Percentiles rank a stretch among this genome's conserved stretches.
These are phyloP conservation scores for Aphis craccivora DNA, from an alignment of 1,140 invertebrate genomes.

Conservation along the genomic window DNA sequence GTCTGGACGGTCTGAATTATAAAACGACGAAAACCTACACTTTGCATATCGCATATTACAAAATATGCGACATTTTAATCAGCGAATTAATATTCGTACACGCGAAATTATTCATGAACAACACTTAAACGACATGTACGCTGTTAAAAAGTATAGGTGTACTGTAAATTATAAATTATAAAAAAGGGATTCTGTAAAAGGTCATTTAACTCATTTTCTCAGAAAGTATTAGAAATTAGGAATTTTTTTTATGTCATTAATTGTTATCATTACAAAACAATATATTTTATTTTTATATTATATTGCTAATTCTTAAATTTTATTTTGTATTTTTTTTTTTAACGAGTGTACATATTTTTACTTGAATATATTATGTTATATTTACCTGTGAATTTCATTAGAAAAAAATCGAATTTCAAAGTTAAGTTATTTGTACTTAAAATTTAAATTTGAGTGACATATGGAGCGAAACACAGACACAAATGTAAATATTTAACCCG, in stretches of 20 bases:
- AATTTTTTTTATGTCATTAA: not conserved
- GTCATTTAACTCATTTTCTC: not conserved
- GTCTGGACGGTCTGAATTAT: slow-evolving; percentile 2
- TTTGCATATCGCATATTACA: not conserved
- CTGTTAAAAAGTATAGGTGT: no score
- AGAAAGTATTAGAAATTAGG: not conserved
- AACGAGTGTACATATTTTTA: not conserved
- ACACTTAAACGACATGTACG: no score
- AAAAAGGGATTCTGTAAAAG: not conserved
- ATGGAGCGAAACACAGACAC: not conserved
- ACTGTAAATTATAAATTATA: not conserved
- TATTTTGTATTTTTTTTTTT: not conserved
- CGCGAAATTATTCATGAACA: not conserved
- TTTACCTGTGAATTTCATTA: not conserved
- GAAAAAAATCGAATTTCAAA: not conserved
- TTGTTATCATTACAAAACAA: not conserved
- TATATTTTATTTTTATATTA: not conserved
- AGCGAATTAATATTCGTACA: not conserved
- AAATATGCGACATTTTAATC: not conserved
- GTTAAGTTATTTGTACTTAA: not conserved
- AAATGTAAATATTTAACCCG: not conserved
- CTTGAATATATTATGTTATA: not conserved
- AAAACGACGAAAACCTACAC: not conserved
- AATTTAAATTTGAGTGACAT: not conserved
- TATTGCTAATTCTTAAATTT: not conserved